A percentile compares a stretch with the other conserved stretches of the same genome.
phyloP scores from a whole-genome alignment of 2,888 invertebrate species.

The Heliothis peltigera region DNA sequence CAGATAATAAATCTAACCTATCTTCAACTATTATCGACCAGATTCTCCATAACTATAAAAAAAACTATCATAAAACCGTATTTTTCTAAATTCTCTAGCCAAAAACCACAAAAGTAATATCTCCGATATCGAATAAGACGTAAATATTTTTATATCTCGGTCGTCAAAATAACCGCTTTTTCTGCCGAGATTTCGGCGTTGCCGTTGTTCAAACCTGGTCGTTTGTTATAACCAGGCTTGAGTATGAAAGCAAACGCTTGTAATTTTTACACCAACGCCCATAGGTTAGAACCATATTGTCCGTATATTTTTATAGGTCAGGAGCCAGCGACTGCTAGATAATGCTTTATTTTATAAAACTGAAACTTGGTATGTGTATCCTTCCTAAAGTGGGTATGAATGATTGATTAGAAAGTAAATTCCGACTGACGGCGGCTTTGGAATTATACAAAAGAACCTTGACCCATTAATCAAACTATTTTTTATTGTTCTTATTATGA shows the following conservation, averaged over 20 bases:
- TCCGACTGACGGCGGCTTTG: too few relatives aligned
- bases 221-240: conserved; percentile 66
- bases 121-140: conserved; percentile 34
- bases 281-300: conserved; percentile 59
- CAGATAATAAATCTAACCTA: background rate
- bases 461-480: too few relatives aligned
- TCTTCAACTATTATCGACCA: background rate
- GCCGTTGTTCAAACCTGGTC: conserved; percentile 55
- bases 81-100: conserved; percentile 15
- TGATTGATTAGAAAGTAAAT: too few relatives aligned
- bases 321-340: too few relatives aligned
- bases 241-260: conserved; percentile 64
- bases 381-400: too few relatives aligned
- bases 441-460: too few relatives aligned
- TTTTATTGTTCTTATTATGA: too few relatives aligned
- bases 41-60: conserved; percentile 18
- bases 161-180: conserved; percentile 39
- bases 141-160: conserved; percentile 45
- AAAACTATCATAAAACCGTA: conserved; percentile 14
- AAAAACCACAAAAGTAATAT: conserved; percentile 28
- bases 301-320: conserved; percentile 44
- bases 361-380: too few relatives aligned
- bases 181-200: conserved; percentile 55
- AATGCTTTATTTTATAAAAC: too few relatives aligned
- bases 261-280: conserved; percentile 69